Evolutionary conservation across 2,888 invertebrate species (phyloP).

Genomic region (Allygus modestus): DNA sequence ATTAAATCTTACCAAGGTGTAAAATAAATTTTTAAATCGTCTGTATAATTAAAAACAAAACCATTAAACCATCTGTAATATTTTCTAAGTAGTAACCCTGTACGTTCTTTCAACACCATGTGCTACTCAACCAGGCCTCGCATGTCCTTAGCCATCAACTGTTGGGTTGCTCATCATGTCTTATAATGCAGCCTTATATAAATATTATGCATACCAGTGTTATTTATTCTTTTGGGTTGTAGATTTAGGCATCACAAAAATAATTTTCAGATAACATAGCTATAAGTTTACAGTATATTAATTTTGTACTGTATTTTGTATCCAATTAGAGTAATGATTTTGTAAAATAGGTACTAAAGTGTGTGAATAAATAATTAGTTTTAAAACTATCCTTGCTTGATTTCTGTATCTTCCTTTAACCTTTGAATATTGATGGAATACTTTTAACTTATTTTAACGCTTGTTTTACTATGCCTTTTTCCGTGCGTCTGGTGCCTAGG

Average conservation of each 20-base stretch:
- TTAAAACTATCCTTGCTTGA: neutral
- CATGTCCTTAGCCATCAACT: neutral
- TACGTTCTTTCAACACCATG: no score
- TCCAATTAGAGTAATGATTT: constrained; percentile 57
- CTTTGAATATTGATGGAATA: no score
- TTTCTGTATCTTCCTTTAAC: no score
- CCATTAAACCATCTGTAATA: no score
- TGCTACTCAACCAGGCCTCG: neutral
- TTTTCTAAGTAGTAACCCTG: no score
- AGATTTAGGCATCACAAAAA: constrained; percentile 51
- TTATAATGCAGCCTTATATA: constrained; percentile 52
- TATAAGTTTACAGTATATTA: constrained; percentile 62
- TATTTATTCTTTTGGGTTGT: constrained; percentile 61
- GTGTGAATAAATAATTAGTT: constrained; percentile 60
- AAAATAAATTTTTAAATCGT: no score
- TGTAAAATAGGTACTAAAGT: constrained; percentile 46
- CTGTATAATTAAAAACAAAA: no score
- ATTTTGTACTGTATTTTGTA: constrained; percentile 65
- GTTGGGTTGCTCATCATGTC: constrained; percentile 47
- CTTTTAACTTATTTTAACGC: no score
- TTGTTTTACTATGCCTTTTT: no score
- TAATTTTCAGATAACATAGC: constrained; percentile 49
- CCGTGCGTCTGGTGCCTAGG: no score
- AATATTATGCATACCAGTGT: constrained; percentile 46
- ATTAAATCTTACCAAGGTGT: no score